Evolutionary conservation across 2,113 vertebrate species (phyloP), one percentile per base, ranked within the genome.

Genomic region (Elephantulus edwardii): DNA sequence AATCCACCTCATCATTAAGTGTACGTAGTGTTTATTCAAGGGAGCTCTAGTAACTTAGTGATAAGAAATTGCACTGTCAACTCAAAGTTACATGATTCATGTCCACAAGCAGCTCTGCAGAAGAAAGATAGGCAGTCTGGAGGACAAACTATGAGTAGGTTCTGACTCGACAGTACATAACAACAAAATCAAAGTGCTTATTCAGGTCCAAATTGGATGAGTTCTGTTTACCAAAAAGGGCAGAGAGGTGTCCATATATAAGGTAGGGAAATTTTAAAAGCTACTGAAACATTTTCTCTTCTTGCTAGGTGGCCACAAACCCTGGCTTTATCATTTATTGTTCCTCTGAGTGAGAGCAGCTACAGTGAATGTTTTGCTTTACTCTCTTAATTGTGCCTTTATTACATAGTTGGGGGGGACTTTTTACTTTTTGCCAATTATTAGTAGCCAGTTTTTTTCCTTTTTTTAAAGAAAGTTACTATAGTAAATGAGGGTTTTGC

Each of bases 371-470:
- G 10, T 88, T 84, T 83, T 85, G 30, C n/a, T 30, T 62, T 66
- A 2, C 17, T 93, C 85, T 80, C 50, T 66, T 88, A 88, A 77
- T 80, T 56, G 38, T 74, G 35, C 24, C 40, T 94, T 76, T 33
- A 33, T 91, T n/a, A n/a, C 86, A 58, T 58, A 70, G 16, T 86
- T 88, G 93, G 42, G 70, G 71, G 71, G 38, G 75, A 54, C 40
- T 20, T 16, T 44, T 91, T 8, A 12, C 44, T 88, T 4, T 58
- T 94, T 89, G 17, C 48, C 17, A 54, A 58, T 94, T 86, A 83
- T 91, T 46, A 83, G 56, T 74, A 91, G 60, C 46, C 42, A 68
- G 0, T 92, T 38, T 79, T 70, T 82, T 60, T 62, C 4, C 30
- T 19, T 13, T 3, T 12, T 8, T 35, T 64, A 35, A 52, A 50